Percentiles rank a stretch among this genome's conserved stretches.
Evolutionary conservation across 1,140 invertebrate species (phyloP).

Genomic region (Drosophila jambulina): DNA sequence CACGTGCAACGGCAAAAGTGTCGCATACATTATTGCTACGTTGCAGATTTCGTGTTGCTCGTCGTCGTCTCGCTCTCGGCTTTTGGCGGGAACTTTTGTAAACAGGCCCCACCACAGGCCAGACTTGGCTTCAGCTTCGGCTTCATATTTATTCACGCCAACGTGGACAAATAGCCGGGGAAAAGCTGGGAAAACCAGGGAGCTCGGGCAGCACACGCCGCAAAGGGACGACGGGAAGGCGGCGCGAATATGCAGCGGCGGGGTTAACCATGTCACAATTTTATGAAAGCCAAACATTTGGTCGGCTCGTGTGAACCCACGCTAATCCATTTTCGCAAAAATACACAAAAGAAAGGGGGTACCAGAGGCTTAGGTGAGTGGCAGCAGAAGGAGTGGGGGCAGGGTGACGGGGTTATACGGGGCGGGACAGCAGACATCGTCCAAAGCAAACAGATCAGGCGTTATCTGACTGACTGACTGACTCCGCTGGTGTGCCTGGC

Average conservation of each 20-base stretch:
- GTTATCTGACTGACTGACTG: slow-evolving; percentile 54
- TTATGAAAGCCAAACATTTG: slow-evolving; percentile 82
- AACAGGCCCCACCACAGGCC: slow-evolving; percentile 48
- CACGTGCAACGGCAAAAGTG: slow-evolving; percentile 76
- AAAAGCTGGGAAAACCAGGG: slow-evolving; percentile 1
- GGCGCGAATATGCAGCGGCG: not conserved
- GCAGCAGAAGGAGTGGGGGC: not conserved
- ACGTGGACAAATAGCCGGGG: slow-evolving; percentile 42
- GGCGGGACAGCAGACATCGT: slow-evolving; percentile 28
- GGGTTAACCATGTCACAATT: slow-evolving; percentile 60
- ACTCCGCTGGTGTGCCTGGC: slow-evolving; percentile 21
- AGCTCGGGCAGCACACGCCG: not conserved
- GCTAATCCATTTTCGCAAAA: slow-evolving; percentile 81
- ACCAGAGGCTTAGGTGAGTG: not conserved
- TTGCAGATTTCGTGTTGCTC: slow-evolving; percentile 62
- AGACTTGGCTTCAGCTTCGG: slow-evolving; percentile 11
- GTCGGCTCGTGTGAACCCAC: slow-evolving; percentile 79
- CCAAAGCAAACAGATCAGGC: slow-evolving; percentile 76
- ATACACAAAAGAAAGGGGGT: slow-evolving; percentile 21
- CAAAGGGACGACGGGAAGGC: too few relatives aligned
- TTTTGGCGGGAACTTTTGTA: slow-evolving; percentile 73
- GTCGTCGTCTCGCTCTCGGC: slow-evolving; percentile 24
- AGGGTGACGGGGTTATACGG: not conserved
- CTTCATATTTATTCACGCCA: slow-evolving; percentile 73
- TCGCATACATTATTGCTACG: slow-evolving; percentile 55